Evolutionary conservation across 1,140 invertebrate species (phyloP), one percentile per base, ranked within the genome.

Genomic region (Battus philenor): DNA sequence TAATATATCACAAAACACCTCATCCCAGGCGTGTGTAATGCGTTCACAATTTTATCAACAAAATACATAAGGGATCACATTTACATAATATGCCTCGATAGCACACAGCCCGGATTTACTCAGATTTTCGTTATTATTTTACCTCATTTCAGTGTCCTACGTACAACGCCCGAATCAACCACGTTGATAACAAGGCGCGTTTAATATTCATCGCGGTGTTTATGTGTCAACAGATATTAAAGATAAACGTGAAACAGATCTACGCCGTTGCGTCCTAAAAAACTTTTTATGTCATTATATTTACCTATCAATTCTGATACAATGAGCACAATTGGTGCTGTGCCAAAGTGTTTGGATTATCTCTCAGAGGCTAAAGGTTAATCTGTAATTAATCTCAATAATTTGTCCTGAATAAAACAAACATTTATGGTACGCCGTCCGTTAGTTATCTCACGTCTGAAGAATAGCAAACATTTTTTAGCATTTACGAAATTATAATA

Each of bases 91-190:
- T 67, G 48, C 57, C 62, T 59, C 63, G 58, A 55, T n/a, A 60
- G 64, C 64, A 55, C 44, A 67, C 34, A 49, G 54, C 43, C 34
- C 36, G 52, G 36, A 72, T 57, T 60, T 68, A 73, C 68, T 72
- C 66, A 64, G 59, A 75, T 72, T 80, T 68, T 58, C 58, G 59
- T 71, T 73, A 76, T 76, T 77, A 74, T 74, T 81, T 75, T 55
- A 68, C 58, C 57, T 65, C 54, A 68, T 66, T 26, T 64, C 59
- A 59, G 67, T 32, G 49, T 26, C 48, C 30, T 47, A 55, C n/a
- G n/a, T n/a, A n/a, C n/a, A n/a, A n/a, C n/a, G n/a, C n/a, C n/a
- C n/a, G 45, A 66, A 68, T 59, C 58, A 66, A 67, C 65, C 36
- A 51, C 57, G 47, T 59, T 65, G 69, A 73, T 65, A 72, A 66